phyloP scores from a whole-genome alignment of 2,797 vertebrate species.

The Chelon labrosus region DNA sequence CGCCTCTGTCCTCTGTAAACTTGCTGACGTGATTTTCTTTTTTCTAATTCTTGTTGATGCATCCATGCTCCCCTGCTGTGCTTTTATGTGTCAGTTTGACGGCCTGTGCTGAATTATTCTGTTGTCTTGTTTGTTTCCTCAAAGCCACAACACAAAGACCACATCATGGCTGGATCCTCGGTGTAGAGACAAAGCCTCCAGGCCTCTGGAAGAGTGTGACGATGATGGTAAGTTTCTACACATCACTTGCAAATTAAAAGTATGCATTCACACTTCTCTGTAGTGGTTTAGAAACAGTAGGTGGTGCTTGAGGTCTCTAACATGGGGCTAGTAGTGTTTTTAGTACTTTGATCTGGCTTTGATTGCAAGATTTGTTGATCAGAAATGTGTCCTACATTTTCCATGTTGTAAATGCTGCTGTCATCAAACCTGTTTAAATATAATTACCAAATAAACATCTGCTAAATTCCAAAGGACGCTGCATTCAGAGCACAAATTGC shows the following conservation, averaged over 20 bases:
- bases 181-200: constrained; percentile 94
- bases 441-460: constrained; percentile 3
- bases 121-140: constrained; percentile 74
- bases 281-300: constrained; percentile 42
- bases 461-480: constrained; percentile 25
- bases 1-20: constrained; percentile 66
- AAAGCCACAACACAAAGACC: constrained; percentile 99
- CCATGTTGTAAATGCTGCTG: neutral
- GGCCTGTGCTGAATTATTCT: constrained; percentile 55
- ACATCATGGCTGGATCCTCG: constrained; percentile 99
- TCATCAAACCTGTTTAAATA: neutral
- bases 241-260: constrained; percentile 16
- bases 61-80: constrained; percentile 55
- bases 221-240: constrained; percentile 93
- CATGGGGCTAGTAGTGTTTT: neutral
- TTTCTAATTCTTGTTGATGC: constrained; percentile 63
- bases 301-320: constrained; percentile 45
- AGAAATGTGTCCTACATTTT: neutral
- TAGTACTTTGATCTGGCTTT: constrained; percentile 20
- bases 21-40: constrained; percentile 64
- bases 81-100: constrained; percentile 50
- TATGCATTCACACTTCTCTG: constrained; percentile 22
- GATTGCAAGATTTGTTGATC: constrained; percentile 3
- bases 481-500: constrained; percentile 29
- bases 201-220: constrained; percentile 98